Evolutionary conservation across 2,113 vertebrate genomes (phyloP).

Genomic region (Daphoenositta chrysoptera): DNA sequence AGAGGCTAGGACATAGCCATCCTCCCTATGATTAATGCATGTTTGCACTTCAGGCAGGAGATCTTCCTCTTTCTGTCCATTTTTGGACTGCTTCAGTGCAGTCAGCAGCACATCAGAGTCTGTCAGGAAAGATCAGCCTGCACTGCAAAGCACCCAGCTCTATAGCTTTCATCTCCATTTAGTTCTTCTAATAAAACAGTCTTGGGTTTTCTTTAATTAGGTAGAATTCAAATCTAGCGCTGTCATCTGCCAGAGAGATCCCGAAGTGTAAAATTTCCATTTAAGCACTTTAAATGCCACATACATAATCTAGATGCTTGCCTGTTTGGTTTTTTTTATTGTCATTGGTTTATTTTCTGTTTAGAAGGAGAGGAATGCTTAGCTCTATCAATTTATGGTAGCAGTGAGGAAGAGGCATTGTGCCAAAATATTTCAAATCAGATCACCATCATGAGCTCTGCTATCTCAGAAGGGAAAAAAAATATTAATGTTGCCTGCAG

Average conservation of each 20-base stretch:
- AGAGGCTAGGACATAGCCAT: neutral
- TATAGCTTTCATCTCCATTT: neutral
- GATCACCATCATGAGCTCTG: conserved; percentile 7
- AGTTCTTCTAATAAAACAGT: neutral
- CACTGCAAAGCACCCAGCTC: neutral
- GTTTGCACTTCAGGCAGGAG: neutral
- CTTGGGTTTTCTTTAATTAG: neutral
- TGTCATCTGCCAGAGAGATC: neutral
- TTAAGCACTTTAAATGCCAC: neutral
- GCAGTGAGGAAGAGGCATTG: neutral
- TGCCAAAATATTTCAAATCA: conserved; percentile 31
- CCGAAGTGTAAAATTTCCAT: neutral
- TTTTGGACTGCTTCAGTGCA: neutral
- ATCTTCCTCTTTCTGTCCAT: neutral
- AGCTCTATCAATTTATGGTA: neutral
- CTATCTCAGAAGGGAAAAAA: conserved; percentile 8
- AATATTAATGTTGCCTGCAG: conserved; percentile 30
- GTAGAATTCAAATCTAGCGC: neutral
- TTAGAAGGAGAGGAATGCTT: neutral
- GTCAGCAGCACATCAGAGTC: neutral
- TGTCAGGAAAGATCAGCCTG: neutral
- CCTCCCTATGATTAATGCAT: neutral
- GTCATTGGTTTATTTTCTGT: neutral
- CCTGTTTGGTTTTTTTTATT: neutral
- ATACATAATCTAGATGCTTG: neutral